Evolutionary conservation across 2,888 invertebrate genomes (phyloP).

Genomic region (Octonoba sinensis): DNA sequence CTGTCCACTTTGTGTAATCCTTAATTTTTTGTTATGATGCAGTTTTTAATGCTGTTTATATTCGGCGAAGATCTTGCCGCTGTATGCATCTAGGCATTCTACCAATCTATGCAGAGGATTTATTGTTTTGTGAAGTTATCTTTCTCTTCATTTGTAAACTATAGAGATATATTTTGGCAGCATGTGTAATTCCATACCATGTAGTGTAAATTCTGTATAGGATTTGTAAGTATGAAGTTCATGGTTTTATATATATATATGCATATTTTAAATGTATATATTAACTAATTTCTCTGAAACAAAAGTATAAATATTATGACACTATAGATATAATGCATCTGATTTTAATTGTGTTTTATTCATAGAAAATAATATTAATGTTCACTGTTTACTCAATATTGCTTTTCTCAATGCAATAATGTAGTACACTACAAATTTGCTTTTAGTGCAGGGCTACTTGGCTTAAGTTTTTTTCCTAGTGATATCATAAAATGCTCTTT

Average conservation of each 20-base stretch:
- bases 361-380: constrained; percentile 21
- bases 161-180: constrained; percentile 9
- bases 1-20: constrained; percentile 27
- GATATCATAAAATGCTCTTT: constrained; percentile 24
- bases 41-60: constrained; percentile 27
- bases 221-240: constrained; percentile 26
- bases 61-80: not conserved
- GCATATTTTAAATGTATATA: constrained; percentile 9
- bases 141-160: not conserved
- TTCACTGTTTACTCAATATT: constrained; percentile 23
- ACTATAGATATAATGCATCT: constrained; percentile 5
- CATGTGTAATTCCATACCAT: constrained; percentile 8
- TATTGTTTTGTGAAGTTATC: not conserved
- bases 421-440: constrained; percentile 27
- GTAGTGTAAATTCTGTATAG: constrained; percentile 53
- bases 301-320: constrained; percentile 14
- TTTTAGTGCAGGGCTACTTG: constrained; percentile 23
- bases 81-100: no score
- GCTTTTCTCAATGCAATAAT: constrained; percentile 31
- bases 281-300: constrained; percentile 18
- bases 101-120: not conserved
- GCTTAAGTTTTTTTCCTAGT: constrained; percentile 28
- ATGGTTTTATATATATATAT: constrained; percentile 25
- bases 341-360: constrained; percentile 17
- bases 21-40: constrained; percentile 13